Percentiles rank a stretch among this genome's conserved stretches.
phyloP scores from a whole-genome alignment of 2,113 vertebrate genomes.

The Laticauda laticaudata region DNA sequence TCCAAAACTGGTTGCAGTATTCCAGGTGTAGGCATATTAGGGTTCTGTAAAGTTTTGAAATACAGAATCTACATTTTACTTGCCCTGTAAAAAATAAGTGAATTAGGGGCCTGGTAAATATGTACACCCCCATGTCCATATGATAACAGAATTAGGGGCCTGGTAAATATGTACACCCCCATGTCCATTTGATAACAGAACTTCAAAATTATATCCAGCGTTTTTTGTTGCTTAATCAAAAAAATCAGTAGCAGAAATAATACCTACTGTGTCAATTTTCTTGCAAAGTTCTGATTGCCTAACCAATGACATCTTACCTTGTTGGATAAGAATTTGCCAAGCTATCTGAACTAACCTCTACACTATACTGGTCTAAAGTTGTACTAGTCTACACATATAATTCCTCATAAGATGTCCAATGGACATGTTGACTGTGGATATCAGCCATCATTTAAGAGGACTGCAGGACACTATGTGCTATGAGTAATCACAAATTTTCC shows the following conservation, averaged over 20 bases:
- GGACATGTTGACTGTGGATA: not conserved
- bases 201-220: conserved; percentile 42
- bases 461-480: conserved; percentile 26
- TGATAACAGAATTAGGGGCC: conserved; percentile 10
- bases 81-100: not conserved
- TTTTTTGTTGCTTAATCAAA: not conserved
- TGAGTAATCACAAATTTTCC: conserved; percentile 50
- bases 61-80: not conserved
- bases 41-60: not conserved
- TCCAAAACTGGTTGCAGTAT: too few relatives aligned
- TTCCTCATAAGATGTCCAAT: not conserved
- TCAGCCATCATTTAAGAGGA: conserved; percentile 14
- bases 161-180: not conserved
- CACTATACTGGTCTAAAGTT: not conserved
- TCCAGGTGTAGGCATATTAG: too few relatives aligned
- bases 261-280: not conserved
- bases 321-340: conserved; percentile 37
- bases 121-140: not conserved
- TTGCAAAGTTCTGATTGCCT: conserved; percentile 36
- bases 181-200: conserved; percentile 26
- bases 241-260: not conserved
- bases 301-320: conserved; percentile 32
- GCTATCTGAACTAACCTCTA: conserved; percentile 27
- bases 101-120: not conserved
- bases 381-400: not conserved